These are phyloP conservation scores for Drosophila atripex DNA, from an alignment of 2,888 invertebrate genomes.

Conservation along the genomic window DNA sequence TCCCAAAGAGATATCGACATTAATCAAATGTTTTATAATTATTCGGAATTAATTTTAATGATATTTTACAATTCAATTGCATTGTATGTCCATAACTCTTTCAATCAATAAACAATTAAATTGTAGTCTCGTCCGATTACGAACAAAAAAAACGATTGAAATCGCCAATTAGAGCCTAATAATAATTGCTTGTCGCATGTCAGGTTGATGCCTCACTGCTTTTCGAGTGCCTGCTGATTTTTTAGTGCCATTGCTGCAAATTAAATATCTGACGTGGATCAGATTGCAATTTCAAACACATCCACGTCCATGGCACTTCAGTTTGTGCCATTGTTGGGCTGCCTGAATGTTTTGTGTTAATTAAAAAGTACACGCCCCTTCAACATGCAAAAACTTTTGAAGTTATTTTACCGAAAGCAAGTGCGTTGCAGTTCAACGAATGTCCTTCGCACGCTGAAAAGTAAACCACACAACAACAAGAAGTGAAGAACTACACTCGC, in stretches of 20 bases:
- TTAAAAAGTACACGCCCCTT: constrained; percentile 50
- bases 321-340: not conserved
- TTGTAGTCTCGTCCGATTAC: no score
- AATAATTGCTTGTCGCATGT: not conserved
- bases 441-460: constrained; percentile 54
- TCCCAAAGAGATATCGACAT: not conserved
- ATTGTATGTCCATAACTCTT: not conserved
- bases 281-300: constrained; percentile 34
- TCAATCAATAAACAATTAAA: not conserved
- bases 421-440: constrained; percentile 61
- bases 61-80: not conserved
- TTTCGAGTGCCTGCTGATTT: constrained; percentile 4
- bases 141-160: not conserved
- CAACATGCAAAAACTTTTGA: constrained; percentile 44
- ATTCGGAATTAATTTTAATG: not conserved
- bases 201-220: no score
- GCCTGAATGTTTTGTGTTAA: constrained; percentile 43
- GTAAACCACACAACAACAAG: constrained; percentile 37
- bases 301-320: constrained; percentile 8
- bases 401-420: constrained; percentile 44
- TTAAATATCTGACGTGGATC: constrained; percentile 24
- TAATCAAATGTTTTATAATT: not conserved
- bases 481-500: constrained; percentile 15
- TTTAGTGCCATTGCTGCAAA: constrained; percentile 21
- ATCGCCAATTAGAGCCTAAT: not conserved